Base-by-base conservation (phyloP, 1,140 invertebrate species). In the Asobara japonica region DNA sequence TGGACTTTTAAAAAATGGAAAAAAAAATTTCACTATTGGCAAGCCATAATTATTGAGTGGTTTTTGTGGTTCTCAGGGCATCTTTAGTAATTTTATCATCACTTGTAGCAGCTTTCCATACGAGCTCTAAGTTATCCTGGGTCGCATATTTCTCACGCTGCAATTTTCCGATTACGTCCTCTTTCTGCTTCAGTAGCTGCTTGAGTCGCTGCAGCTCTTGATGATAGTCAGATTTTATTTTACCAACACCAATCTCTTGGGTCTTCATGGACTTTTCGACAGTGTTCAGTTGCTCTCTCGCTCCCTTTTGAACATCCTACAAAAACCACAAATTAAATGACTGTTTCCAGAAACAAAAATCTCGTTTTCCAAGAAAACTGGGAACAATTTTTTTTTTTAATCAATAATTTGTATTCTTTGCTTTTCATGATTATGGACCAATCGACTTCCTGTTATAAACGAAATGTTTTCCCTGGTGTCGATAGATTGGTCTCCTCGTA, bases 191-290 rank as follows among this genome's bases (percentile, higher is more conserved):
- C 25, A 91, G 77, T 25, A 90, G 72, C 69, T 85, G 76, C 70
- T 87, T 85, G 10, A 91, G 80, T 31, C 86, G 80, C 45, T 87
- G 79, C 29, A 89, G 73, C 80, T 91, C 89, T 65, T 83, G 80
- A 61, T 83, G 78, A 78, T 90, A 88, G 64, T 89, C 85, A 2
- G 82, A 75, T 76, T 89, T 90, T 83, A 90, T 85, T 48, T 81
- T 77, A 51, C 85, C 83, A 1, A 88, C 86, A 20, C 80, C 80
- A 2, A 83, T 65, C 73, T 89, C 86, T 74, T 90, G 89, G 62
- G 86, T 84, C 73, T 84, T 88, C 16, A 90, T 88, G 69, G 86
- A 84, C 77, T 89, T 88, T 73, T 90, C 89, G 0, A 89, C 86
- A 1, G 84, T 84, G 10, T 83, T 80, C 66, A 90, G 79, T 76